phyloP scores from a whole-genome alignment of 2,888 invertebrate species.

The Colostygia pectinataria region DNA sequence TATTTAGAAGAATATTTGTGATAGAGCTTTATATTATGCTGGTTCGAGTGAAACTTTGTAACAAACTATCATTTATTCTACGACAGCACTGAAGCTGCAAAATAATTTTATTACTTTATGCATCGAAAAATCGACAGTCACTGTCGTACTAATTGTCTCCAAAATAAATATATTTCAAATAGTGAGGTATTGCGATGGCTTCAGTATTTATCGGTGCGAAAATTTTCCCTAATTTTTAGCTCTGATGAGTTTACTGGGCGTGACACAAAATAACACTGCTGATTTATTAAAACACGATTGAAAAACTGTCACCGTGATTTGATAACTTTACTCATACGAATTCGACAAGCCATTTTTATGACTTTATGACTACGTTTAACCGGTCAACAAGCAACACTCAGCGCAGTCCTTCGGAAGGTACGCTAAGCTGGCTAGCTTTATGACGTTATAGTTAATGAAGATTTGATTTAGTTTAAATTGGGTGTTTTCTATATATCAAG shows the following conservation, averaged over 20 bases:
- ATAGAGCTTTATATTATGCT: no score
- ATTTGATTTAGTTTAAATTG: no score
- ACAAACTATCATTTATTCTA: background rate
- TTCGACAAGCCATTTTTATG: no score
- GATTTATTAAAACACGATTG: background rate
- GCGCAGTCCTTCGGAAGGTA: no score
- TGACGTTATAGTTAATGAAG: no score
- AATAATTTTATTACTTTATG: constrained; percentile 49
- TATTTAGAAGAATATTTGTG: no score
- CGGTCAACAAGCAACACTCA: no score
- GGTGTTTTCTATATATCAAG: background rate
- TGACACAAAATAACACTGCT: background rate
- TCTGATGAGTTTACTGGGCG: background rate
- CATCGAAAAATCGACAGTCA: constrained; percentile 42
- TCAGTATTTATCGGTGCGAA: constrained; percentile 16
- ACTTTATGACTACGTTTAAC: no score
- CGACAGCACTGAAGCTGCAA: constrained; percentile 25
- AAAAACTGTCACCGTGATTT: no score
- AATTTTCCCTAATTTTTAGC: constrained; percentile 9
- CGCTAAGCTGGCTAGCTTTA: no score
- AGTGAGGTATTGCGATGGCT: constrained; percentile 12
- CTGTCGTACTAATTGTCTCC: constrained; percentile 27
- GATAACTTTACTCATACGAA: no score
- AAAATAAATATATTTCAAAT: constrained; percentile 19
- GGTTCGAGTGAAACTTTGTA: constrained; percentile 2